A percentile compares a stretch with the other conserved stretches of the same genome.
These are phyloP conservation scores for Leptoteleia sp. DNA, from an alignment of 1,140 invertebrate genomes.

Conservation along the genomic window DNA sequence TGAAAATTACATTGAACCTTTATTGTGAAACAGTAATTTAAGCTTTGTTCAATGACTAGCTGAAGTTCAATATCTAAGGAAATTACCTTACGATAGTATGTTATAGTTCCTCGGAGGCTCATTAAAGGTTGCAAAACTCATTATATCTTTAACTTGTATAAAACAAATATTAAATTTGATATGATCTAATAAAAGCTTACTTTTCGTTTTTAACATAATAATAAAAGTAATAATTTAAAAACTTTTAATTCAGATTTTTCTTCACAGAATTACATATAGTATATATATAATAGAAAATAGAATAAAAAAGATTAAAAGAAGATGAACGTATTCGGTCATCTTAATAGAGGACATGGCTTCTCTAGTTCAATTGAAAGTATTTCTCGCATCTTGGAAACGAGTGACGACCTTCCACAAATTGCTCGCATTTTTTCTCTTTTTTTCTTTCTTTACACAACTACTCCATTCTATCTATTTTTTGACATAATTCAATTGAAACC, in stretches of 20 bases:
- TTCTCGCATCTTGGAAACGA: slow-evolving; percentile 8
- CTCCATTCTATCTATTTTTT: neutral
- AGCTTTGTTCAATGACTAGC: slow-evolving; percentile 11
- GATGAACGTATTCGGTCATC: too few relatives aligned
- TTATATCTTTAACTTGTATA: slow-evolving; percentile 3
- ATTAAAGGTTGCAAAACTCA: slow-evolving; percentile 20
- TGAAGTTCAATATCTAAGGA: slow-evolving; percentile 24
- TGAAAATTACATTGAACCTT: too few relatives aligned
- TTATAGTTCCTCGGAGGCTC: slow-evolving; percentile 10
- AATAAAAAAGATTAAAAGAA: too few relatives aligned
- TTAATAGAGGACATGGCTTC: slow-evolving; percentile 6
- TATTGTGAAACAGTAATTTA: slow-evolving; percentile 1
- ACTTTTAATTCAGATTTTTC: too few relatives aligned
- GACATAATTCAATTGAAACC: slow-evolving; percentile 1
- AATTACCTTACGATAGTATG: neutral
- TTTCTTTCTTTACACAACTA: too few relatives aligned
- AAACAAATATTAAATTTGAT: too few relatives aligned
- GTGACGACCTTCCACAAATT: slow-evolving; percentile 16
- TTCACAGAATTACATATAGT: too few relatives aligned
- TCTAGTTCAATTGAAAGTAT: slow-evolving; percentile 14
- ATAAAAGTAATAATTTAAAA: too few relatives aligned
- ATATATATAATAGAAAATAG: too few relatives aligned
- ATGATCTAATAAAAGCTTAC: too few relatives aligned
- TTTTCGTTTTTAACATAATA: too few relatives aligned
- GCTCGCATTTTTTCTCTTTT: slow-evolving; percentile 19